Conservation (phyloP, 2,113 vertebrate species). For the Piaya cayana region DNA sequence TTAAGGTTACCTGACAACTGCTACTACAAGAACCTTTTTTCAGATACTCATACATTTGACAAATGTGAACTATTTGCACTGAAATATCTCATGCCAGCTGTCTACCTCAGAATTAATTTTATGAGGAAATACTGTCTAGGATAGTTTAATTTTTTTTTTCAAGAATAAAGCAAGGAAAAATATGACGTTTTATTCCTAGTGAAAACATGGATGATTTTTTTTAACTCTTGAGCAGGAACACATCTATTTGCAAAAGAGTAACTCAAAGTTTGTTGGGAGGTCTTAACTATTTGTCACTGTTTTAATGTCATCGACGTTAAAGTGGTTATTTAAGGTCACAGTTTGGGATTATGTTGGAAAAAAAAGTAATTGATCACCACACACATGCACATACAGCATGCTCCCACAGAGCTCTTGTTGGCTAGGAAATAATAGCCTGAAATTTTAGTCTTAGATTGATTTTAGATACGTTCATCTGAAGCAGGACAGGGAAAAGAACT, state of each 20-base stretch:
- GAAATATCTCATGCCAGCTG: slow-evolving; percentile 10
- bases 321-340: neutral
- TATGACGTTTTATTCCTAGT: neutral
- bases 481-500: neutral
- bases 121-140: neutral
- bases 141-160: neutral
- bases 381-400: fast-evolving
- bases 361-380: neutral
- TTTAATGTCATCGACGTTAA: neutral
- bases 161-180: neutral
- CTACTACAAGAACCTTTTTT: neutral
- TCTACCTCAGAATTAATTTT: slow-evolving; percentile 4
- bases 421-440: neutral
- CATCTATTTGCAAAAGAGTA: neutral
- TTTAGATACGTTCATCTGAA: too few relatives aligned
- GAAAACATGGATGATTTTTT: neutral
- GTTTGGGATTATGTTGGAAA: neutral
- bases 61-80: slow-evolving; percentile 12
- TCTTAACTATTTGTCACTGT: neutral
- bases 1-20: slow-evolving; percentile 33
- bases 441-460: neutral
- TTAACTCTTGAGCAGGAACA: neutral
- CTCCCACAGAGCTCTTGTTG: neutral
- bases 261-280: neutral
- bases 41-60: neutral